Evolutionary conservation across 2,113 vertebrate species (phyloP).

Genomic region (Centrocercus urophasianus): DNA sequence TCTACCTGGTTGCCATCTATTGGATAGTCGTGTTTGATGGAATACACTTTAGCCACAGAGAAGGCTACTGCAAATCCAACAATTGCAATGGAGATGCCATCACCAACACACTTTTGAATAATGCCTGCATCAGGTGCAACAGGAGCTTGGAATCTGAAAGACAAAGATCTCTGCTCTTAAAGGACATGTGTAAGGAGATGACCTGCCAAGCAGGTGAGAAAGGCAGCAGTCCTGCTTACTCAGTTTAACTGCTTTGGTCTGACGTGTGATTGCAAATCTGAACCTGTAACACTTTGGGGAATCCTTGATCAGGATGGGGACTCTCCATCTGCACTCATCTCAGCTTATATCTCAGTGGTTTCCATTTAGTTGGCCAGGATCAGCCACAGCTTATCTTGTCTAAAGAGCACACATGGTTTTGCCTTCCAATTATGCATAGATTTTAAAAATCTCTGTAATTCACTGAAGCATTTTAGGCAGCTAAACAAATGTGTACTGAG

Average conservation of each 20-base stretch:
- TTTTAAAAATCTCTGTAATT: not conserved
- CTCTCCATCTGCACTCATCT: not conserved
- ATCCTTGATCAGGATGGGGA: not conserved
- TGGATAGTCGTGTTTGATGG: conserved; percentile 92
- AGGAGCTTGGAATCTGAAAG: conserved; percentile 85
- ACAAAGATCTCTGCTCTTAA: not conserved
- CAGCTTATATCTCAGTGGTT: not conserved
- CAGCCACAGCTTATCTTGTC: not conserved
- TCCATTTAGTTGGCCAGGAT: not conserved
- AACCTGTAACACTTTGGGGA: not conserved
- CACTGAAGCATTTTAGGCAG: not conserved
- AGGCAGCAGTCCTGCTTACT: not conserved
- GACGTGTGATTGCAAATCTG: not conserved
- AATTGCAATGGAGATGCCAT: conserved; percentile 88
- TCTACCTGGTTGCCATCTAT: conserved; percentile 92
- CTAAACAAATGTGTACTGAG: not conserved
- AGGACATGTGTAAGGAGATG: not conserved
- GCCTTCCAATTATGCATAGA: not conserved
- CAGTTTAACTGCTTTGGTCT: not conserved
- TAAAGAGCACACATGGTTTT: not conserved
- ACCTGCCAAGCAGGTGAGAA: not conserved
- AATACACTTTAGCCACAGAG: conserved; percentile 93
- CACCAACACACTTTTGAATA: conserved; percentile 81
- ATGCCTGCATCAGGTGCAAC: conserved; percentile 77
- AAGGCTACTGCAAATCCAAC: conserved; percentile 94